Percentiles rank a stretch among this genome's conserved stretches.
Conservation (phyloP, 2,888 invertebrate species). For the Drosophila kuntzei region DNA sequence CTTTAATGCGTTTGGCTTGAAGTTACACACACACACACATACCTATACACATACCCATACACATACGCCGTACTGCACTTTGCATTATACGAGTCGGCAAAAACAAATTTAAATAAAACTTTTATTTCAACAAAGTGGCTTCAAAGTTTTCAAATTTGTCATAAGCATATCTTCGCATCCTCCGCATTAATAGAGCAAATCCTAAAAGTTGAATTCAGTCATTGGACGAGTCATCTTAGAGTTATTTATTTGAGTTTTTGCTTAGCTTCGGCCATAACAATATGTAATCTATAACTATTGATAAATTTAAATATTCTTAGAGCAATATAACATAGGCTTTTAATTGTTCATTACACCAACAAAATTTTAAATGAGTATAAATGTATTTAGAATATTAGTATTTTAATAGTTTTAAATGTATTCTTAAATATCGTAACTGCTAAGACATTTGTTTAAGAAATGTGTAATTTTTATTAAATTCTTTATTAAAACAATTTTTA, state of each 20-base stretch:
- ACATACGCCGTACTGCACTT: conserved; percentile 1
- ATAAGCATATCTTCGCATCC: conserved; percentile 69
- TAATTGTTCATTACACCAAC: too few species aligned
- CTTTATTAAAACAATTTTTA: neutral
- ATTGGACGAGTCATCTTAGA: conserved; percentile 2
- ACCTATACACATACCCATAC: neutral
- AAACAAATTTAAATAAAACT: conserved; percentile 55
- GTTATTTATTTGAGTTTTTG: conserved; percentile 1
- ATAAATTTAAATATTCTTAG: too few species aligned
- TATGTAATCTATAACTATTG: too few species aligned
- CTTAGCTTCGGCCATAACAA: too few species aligned
- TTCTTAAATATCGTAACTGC: too few species aligned
- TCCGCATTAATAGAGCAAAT: conserved; percentile 22
- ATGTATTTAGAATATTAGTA: too few species aligned
- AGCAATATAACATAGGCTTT: too few species aligned
- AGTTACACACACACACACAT: neutral
- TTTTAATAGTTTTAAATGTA: too few species aligned
- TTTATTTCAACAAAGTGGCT: conserved; percentile 48
- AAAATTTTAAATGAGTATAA: too few species aligned
- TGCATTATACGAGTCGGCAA: conserved; percentile 51
- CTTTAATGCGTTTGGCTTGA: neutral
- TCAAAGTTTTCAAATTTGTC: conserved; percentile 74
- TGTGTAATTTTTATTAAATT: conserved; percentile 1
- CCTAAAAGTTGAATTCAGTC: conserved; percentile 35
- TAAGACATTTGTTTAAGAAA: too few species aligned